Conservation (phyloP, 1,140 invertebrate genomes). For the Notospermus geniculatus region DNA sequence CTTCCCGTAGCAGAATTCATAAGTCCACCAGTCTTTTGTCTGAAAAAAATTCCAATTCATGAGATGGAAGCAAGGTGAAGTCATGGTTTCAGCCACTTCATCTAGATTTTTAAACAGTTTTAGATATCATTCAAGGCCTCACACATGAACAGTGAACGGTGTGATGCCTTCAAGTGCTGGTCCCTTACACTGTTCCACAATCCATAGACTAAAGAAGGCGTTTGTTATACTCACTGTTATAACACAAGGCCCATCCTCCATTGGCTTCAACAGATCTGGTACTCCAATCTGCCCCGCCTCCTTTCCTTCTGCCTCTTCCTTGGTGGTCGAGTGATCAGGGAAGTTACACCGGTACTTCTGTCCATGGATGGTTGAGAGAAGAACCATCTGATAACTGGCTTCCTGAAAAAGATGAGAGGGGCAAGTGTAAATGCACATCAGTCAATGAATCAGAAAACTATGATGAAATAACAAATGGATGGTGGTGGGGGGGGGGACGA, state of each 20-base stretch:
- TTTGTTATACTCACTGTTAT: slow-evolving; percentile 43
- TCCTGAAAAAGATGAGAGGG: neutral
- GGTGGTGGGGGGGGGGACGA: too few species aligned
- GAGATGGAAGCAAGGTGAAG: neutral
- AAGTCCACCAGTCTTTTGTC: slow-evolving; percentile 89
- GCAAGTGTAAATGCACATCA: too few species aligned
- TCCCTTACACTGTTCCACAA: too few species aligned
- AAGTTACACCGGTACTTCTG: slow-evolving; percentile 55
- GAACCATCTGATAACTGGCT: slow-evolving; percentile 31
- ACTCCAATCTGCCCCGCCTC: slow-evolving; percentile 49
- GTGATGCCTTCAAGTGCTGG: too few species aligned
- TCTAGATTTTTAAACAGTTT: neutral
- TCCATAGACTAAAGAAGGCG: too few species aligned
- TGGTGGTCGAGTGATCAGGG: slow-evolving; percentile 36
- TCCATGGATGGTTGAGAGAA: slow-evolving; percentile 54
- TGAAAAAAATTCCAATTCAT: slow-evolving; percentile 36
- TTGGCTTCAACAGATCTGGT: slow-evolving; percentile 53
- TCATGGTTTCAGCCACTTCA: neutral
- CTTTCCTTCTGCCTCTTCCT: slow-evolving; percentile 50
- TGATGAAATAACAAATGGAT: too few species aligned
- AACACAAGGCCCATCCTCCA: slow-evolving; percentile 45
- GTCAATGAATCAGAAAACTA: too few species aligned
- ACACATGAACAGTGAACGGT: slow-evolving; percentile 9
- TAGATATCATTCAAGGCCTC: neutral
- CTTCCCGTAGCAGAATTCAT: slow-evolving; percentile 92